These are phyloP conservation scores for Drosophila koepferae DNA, from an alignment of 2,888 invertebrate genomes.

Conservation along the genomic window DNA sequence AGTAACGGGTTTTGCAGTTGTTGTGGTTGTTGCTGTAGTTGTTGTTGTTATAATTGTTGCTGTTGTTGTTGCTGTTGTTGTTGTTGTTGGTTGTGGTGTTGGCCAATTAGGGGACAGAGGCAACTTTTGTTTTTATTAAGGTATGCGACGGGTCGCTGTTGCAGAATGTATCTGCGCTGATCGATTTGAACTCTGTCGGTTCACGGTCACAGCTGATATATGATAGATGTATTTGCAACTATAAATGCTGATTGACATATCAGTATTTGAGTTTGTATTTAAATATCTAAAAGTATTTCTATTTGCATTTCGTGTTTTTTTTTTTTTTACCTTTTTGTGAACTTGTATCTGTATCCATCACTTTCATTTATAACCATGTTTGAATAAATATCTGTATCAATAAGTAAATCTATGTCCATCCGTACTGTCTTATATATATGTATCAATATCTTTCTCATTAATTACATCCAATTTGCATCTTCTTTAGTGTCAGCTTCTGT, in stretches of 20 bases:
- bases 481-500: neutral
- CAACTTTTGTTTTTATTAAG: constrained; percentile 36
- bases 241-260: neutral
- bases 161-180: constrained; percentile 1
- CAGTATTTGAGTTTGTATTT: neutral
- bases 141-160: constrained; percentile 20
- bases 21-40: constrained; percentile 24
- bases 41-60: constrained; percentile 13
- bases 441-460: neutral
- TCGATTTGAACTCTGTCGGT: constrained; percentile 58
- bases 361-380: too few relatives aligned
- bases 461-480: neutral
- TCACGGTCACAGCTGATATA: constrained; percentile 57
- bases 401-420: too few relatives aligned
- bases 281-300: neutral
- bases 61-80: constrained; percentile 7
- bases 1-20: constrained; percentile 55
- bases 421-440: neutral
- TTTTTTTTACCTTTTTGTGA: too few relatives aligned
- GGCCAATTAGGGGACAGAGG: constrained; percentile 50
- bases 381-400: too few relatives aligned
- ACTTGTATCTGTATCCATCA: too few relatives aligned
- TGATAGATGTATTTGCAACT: constrained; percentile 12
- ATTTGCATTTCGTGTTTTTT: neutral
- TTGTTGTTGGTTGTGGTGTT: constrained; percentile 37